Conservation (phyloP, 2,888 invertebrate genomes). For the Caenorhabditis drosophilae region DNA sequence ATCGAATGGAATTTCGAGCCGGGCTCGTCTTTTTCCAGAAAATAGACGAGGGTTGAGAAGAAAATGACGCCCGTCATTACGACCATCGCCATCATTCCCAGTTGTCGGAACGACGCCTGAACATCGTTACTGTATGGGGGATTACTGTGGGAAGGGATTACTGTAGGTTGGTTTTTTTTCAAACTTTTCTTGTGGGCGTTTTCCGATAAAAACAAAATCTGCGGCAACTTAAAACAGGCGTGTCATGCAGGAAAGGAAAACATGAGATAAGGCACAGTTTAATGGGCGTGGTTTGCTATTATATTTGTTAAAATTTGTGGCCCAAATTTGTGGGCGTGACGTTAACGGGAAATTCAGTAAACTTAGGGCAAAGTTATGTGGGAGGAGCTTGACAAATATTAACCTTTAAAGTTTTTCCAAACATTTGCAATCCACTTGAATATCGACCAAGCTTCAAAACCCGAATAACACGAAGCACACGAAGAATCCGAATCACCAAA, state of each 20-base stretch:
- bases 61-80: constrained; percentile 65
- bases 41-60: constrained; percentile 65
- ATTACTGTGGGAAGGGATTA: not conserved
- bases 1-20: constrained; percentile 58
- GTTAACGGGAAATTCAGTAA: too few relatives aligned
- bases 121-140: not conserved
- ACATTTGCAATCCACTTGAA: constrained; percentile 64
- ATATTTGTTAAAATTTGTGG: too few relatives aligned
- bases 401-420: constrained; percentile 63
- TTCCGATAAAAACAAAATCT: too few relatives aligned
- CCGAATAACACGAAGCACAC: constrained; percentile 63
- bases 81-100: constrained; percentile 67
- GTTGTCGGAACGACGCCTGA: constrained; percentile 56
- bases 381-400: too few relatives aligned
- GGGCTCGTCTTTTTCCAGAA: constrained; percentile 65
- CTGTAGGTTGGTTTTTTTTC: too few relatives aligned
- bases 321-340: too few relatives aligned
- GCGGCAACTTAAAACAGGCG: too few relatives aligned
- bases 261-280: too few relatives aligned
- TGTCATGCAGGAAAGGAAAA: too few relatives aligned
- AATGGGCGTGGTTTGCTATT: too few relatives aligned
- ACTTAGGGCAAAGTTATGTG: too few relatives aligned
- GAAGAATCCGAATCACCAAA: constrained; percentile 62
- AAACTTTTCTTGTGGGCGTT: too few relatives aligned
- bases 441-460: constrained; percentile 65